Base-by-base conservation (phyloP, 2,888 invertebrate genomes). In the Dicycla oo region DNA sequence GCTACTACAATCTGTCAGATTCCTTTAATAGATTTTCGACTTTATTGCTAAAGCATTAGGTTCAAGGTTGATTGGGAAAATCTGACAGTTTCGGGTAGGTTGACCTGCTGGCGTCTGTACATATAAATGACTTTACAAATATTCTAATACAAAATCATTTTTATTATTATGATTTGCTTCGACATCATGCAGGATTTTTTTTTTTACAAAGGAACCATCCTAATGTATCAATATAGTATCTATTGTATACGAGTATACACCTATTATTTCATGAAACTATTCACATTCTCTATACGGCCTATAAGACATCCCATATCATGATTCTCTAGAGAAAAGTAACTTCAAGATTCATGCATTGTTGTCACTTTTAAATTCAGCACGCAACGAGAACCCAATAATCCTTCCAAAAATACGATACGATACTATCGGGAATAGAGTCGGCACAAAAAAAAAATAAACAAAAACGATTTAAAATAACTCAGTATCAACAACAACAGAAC, bases 401-500 rank as follows among this genome's bases (percentile, higher is more conserved):
- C 18, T n/a, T n/a, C 5, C 3, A 23, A 43, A 23, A 34, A 34
- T 18, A 43, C 30, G n/a, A 8, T 15, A 30, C 3, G 0, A 43
- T 8, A 43, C 49, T 49, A 57, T 43, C 2, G n/a, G 26, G 26
- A 68, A 30, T 61, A 40, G 10, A 18, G 8, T 8, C 51, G 51
- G 1, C 18, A 43, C 30, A 69, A 40, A n/a, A n/a, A n/a, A 45
- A 47, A 38, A 54, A 54, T 10, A 26, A 53, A 51, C 43, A 43
- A 53, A n/a, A 0, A 34, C 18, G 13, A 6, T 60, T 61, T 23
- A 13, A 60, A 61, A 40, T 40, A 54, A 72, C 13, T 72, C 13
- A 45, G 45, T 49, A 49, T 49, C 47, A 70, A 49, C n/a, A 40
- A 56, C 38, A 38, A 54, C 26, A 38, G 15, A 47, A 18, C n/a